Evolutionary conservation across 1,140 invertebrate genomes (phyloP).

Genomic region (Drosophila chauvacae): DNA sequence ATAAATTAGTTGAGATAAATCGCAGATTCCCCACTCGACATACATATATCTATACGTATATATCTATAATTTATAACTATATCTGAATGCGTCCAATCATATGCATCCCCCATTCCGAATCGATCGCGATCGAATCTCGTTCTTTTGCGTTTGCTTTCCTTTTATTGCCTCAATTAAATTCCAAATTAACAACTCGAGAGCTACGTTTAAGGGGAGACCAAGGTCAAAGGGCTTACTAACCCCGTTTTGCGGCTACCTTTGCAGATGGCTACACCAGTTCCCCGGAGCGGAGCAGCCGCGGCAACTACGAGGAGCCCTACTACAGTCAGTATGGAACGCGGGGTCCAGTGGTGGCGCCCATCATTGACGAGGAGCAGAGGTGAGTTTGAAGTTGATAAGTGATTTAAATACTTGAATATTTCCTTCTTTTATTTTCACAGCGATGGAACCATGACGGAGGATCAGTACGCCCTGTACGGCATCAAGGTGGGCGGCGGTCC

Average conservation of each 20-base stretch:
- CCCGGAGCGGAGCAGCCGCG: slow-evolving; percentile 90
- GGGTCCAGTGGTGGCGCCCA: slow-evolving; percentile 92
- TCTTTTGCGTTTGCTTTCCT: slow-evolving; percentile 2
- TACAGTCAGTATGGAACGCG: slow-evolving; percentile 91
- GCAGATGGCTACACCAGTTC: slow-evolving; percentile 94
- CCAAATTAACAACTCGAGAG: not conserved
- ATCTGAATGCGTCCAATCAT: slow-evolving; percentile 15
- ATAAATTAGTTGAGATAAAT: no score
- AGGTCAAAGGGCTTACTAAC: not conserved
- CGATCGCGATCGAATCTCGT: not conserved
- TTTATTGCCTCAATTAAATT: slow-evolving; percentile 15
- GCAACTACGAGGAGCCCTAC: slow-evolving; percentile 93
- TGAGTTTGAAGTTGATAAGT: slow-evolving; percentile 24
- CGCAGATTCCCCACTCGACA: not conserved
- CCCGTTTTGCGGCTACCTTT: slow-evolving; percentile 10
- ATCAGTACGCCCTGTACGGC: slow-evolving; percentile 91
- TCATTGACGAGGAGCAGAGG: slow-evolving; percentile 95
- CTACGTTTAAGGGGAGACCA: not conserved
- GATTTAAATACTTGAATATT: not conserved
- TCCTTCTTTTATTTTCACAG: slow-evolving; percentile 78
- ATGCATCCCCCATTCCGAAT: slow-evolving; percentile 25
- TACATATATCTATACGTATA: not conserved
- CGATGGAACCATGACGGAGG: slow-evolving; percentile 90
- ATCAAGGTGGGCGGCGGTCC: slow-evolving; percentile 87
- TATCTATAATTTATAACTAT: not conserved